Evolutionary conservation across 53 echinoderm and acorn worm species (phyloP).

Genomic region (Astropecten irregularis): DNA sequence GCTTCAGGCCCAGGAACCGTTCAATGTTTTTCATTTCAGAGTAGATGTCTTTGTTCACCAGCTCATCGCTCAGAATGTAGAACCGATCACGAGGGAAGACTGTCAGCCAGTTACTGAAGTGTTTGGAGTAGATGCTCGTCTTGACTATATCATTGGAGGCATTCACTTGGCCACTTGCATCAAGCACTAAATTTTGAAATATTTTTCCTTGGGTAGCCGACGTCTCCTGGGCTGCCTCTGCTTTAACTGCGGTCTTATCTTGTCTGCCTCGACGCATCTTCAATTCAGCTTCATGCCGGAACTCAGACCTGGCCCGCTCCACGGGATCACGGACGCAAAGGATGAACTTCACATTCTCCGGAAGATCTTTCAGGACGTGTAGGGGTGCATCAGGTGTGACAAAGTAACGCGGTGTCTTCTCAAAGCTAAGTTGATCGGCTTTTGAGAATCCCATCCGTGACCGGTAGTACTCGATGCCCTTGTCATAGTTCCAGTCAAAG

Average conservation of each 20-base stretch:
- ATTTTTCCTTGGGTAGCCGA: conserved; percentile 14
- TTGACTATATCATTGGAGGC: background rate
- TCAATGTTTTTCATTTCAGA: conserved; percentile 67
- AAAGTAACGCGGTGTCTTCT: conserved; percentile 78
- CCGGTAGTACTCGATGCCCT: conserved; percentile 64
- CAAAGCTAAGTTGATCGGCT: conserved; percentile 48
- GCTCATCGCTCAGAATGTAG: conserved; percentile 71
- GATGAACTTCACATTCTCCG: conserved; percentile 63
- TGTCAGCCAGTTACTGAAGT: conserved; percentile 77
- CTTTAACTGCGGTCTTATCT: background rate
- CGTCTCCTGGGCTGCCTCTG: conserved; percentile 3
- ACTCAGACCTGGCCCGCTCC: conserved; percentile 71
- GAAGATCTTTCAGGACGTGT: conserved; percentile 47
- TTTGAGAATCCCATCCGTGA: conserved; percentile 67
- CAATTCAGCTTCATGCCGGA: conserved; percentile 60
- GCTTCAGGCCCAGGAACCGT: conserved; percentile 64
- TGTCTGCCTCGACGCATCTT: background rate
- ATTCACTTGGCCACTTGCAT: conserved; percentile 27
- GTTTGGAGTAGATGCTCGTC: conserved; percentile 71
- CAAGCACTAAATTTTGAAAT: background rate
- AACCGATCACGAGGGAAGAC: conserved; percentile 71
- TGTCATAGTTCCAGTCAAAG: conserved; percentile 63
- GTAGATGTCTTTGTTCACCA: conserved; percentile 55
- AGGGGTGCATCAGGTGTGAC: conserved; percentile 54
- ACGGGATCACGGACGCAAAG: conserved; percentile 74